Base-by-base conservation (phyloP, 2,888 invertebrate genomes). In the Drosophila fulvimacula region DNA sequence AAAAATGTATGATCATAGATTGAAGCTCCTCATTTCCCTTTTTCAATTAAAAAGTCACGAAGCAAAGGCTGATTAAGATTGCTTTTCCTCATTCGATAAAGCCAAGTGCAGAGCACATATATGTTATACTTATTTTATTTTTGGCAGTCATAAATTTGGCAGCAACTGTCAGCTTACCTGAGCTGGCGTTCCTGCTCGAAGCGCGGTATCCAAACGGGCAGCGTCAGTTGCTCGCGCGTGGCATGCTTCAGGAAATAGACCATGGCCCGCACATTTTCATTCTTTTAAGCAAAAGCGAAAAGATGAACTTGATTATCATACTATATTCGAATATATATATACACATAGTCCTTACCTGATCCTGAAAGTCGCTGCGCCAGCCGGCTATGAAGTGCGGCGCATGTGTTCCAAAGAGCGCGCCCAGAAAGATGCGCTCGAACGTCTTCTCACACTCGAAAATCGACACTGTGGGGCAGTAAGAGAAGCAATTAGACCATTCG, bases 301-400 rank as follows among this genome's bases (percentile, higher is more conserved):
- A 52, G 55, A 49, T 53, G 30, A 13, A 19, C n/a, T 30, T 30
- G n/a, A n/a, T n/a, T n/a, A n/a, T n/a, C n/a, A 7, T 30, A 6
- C 27, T 30, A 1, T 6, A 30, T 5, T 30, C 27, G 7, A 6
- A 30, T 27, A 30, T 38, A 36, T 10, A 19, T 24, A 4, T 36
- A n/a, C n/a, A n/a, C n/a, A n/a, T 38, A 3, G 27, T 7, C 27
- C 27, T 82, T 64, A 92, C 93, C 90, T 93, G 93, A 88, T 95
- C 95, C 76, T 94, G 94, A 88, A 96, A 97, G 91, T 97, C 97
- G 76, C 97, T 96, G 88, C 96, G 96, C 97, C 97, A 97, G 5
- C 97, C 97, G 0, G 96, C 96, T 73, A 97, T 93, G 79, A 96
- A 96, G 86, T 96, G 96, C 0, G 97, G 96, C 2, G 96, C 96